Conservation (phyloP, 1,140 invertebrate genomes). For the Dreissena rostriformis region DNA sequence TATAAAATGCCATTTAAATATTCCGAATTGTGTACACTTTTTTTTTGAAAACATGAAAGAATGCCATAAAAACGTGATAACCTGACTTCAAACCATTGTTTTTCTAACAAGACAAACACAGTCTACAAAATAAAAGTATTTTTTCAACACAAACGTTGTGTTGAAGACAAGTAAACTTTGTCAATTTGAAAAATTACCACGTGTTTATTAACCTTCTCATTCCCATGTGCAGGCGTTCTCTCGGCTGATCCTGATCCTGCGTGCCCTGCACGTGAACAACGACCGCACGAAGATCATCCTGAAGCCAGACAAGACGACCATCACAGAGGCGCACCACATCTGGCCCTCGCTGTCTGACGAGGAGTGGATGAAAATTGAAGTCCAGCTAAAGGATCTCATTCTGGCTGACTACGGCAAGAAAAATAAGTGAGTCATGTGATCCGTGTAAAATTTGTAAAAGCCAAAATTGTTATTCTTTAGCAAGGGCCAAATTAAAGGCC, state of each 20-base stretch:
- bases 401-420: conserved; percentile 99
- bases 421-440: conserved; percentile 89
- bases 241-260: conserved; percentile 96
- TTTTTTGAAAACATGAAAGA: too few relatives aligned
- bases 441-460: conserved; percentile 88
- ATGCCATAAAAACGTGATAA: too few relatives aligned
- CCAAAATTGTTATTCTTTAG: too few relatives aligned
- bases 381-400: conserved; percentile 98
- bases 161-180: too few relatives aligned
- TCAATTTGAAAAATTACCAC: too few relatives aligned
- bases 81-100: too few relatives aligned
- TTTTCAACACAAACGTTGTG: too few relatives aligned
- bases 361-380: conserved; percentile 99
- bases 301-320: conserved; percentile 99
- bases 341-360: conserved; percentile 99
- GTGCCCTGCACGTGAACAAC: conserved; percentile 99
- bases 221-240: conserved; percentile 91
- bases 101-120: too few relatives aligned
- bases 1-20: too few relatives aligned
- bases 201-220: neutral
- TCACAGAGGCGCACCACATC: conserved; percentile 99
- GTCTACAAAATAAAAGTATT: too few relatives aligned
- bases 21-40: too few relatives aligned
- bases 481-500: too few relatives aligned
- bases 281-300: conserved; percentile 99